Base-by-base conservation (phyloP, 2,888 invertebrate genomes). In the Entomobrya multifasciata region DNA sequence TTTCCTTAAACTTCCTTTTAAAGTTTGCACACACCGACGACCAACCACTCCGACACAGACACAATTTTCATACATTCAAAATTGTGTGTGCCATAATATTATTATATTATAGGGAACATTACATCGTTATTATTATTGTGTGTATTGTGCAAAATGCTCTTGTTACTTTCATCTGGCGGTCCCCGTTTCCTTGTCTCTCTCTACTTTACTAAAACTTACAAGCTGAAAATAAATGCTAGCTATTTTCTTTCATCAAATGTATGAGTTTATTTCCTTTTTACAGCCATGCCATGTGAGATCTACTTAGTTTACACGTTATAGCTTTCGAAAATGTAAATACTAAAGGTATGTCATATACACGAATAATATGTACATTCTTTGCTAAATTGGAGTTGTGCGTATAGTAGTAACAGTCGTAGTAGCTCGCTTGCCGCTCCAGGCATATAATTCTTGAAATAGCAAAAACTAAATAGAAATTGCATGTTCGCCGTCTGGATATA, bases 21-120 rank as follows among this genome's bases (percentile, higher is more conserved):
- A 78, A 78, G n/a, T 62, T 62, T 78, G 78, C 41, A 78, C 36
- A 78, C n/a, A 78, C 17, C n/a, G n/a, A n/a, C n/a, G n/a, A n/a
- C n/a, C n/a, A 62, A 30, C 17, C 44, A 36, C 30, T 5, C 55
- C 20, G 15, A 13, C 22, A 57, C 27, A 44, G 11, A 65, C 65
- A 13, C n/a, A n/a, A n/a, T n/a, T n/a, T n/a, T n/a, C n/a, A n/a
- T n/a, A n/a, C n/a, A n/a, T n/a, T n/a, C n/a, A n/a, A n/a, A n/a
- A n/a, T n/a, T n/a, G n/a, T n/a, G n/a, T n/a, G n/a, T n/a, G n/a
- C n/a, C n/a, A n/a, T n/a, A n/a, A n/a, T n/a, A n/a, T n/a, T n/a
- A n/a, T n/a, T n/a, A n/a, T n/a, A n/a, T n/a, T n/a, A n/a, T n/a
- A n/a, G n/a, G n/a, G n/a, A n/a, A n/a, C n/a, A n/a, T n/a, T 20